A percentile compares a stretch with the other conserved stretches of the same genome.
Conservation (phyloP, 2,888 invertebrate species). For the Harpalus rubripes region DNA sequence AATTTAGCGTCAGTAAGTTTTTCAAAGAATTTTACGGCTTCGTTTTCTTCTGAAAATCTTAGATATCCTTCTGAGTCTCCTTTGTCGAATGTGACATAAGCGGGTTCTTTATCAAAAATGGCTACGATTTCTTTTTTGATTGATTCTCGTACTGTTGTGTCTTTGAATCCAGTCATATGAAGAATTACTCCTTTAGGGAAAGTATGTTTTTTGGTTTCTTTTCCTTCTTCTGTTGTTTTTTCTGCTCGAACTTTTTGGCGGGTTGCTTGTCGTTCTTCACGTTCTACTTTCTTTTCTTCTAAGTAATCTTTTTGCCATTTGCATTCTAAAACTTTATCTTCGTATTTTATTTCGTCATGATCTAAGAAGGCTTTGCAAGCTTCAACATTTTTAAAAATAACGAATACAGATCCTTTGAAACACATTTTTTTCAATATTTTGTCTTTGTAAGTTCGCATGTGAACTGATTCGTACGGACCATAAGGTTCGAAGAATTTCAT, state of each 20-base stretch:
- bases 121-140: constrained; percentile 85
- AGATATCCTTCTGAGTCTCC: constrained; percentile 88
- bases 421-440: constrained; percentile 82
- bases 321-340: constrained; percentile 84
- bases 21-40: constrained; percentile 83
- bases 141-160: constrained; percentile 84
- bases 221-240: constrained; percentile 79
- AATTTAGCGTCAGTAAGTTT: constrained; percentile 84
- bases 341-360: constrained; percentile 80
- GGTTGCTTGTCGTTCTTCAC: constrained; percentile 78
- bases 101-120: constrained; percentile 81
- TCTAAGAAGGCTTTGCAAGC: constrained; percentile 89
- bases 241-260: constrained; percentile 77
- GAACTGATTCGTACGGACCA: constrained; percentile 83
- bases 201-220: constrained; percentile 77
- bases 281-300: constrained; percentile 84
- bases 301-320: constrained; percentile 87
- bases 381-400: constrained; percentile 90
- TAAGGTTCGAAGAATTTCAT: constrained; percentile 86
- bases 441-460: constrained; percentile 82
- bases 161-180: constrained; percentile 83
- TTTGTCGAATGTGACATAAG: constrained; percentile 87
- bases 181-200: constrained; percentile 88
- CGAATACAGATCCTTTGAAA: constrained; percentile 96
- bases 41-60: constrained; percentile 84